phyloP scores from a whole-genome alignment of 2,797 vertebrate species.

The Mormyrus hasselquistii region DNA sequence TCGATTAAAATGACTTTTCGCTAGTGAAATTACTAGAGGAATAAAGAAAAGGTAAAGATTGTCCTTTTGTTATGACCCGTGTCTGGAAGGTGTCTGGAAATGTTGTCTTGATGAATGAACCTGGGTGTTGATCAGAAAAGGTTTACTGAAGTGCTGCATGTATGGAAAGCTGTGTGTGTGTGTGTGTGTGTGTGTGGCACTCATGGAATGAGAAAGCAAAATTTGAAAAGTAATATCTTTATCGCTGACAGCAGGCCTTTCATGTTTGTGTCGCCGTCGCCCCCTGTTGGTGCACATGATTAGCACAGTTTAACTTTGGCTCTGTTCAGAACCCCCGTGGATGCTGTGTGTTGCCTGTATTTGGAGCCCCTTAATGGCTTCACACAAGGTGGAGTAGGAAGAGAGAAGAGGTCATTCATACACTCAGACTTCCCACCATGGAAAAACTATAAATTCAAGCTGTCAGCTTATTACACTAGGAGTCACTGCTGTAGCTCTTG shows the following conservation, averaged over 20 bases:
- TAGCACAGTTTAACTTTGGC: background rate
- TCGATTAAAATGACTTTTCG: background rate
- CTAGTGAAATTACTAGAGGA: background rate
- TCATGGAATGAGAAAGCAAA: background rate
- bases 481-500: background rate
- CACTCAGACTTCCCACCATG: background rate
- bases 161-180: background rate
- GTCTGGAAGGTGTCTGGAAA: background rate
- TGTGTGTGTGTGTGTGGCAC: background rate
- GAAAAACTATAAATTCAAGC: background rate
- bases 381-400: background rate
- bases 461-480: background rate
- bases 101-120: conserved; percentile 22
- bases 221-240: background rate
- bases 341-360: background rate
- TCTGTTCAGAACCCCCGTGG: background rate
- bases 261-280: background rate
- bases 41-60: background rate
- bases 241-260: conserved; percentile 22
- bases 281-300: background rate
- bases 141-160: background rate
- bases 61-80: background rate
- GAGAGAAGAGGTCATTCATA: background rate
- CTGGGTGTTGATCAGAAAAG: background rate
- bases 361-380: background rate